Evolutionary conservation across 1,140 invertebrate genomes (phyloP).

Genomic region (Aradophagus sp.): DNA sequence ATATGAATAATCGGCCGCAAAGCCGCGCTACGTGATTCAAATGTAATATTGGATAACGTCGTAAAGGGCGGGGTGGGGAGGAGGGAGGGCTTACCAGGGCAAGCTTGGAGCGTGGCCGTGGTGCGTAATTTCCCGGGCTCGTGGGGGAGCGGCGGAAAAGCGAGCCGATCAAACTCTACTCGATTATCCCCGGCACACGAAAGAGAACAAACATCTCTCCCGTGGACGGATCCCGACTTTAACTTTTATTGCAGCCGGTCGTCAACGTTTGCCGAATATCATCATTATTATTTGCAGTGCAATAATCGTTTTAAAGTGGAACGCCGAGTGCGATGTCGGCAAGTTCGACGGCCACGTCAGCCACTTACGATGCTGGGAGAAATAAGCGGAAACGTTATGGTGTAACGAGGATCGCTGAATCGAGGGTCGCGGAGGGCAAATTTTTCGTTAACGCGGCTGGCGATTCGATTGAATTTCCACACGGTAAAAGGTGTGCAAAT

Average conservation of each 20-base stretch:
- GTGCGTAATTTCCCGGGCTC: slow-evolving; percentile 39
- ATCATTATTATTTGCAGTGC: slow-evolving; percentile 7
- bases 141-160: slow-evolving; percentile 20
- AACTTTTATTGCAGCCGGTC: slow-evolving; percentile 17
- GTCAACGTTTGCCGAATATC: slow-evolving; percentile 2
- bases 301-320: too few relatives aligned
- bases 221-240: background rate
- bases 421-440: too few relatives aligned
- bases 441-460: too few relatives aligned
- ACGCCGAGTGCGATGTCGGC: too few relatives aligned
- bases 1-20: slow-evolving; percentile 57
- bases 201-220: slow-evolving; percentile 17
- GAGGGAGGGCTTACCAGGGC: slow-evolving; percentile 17
- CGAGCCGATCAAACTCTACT: slow-evolving; percentile 22
- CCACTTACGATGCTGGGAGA: too few relatives aligned
- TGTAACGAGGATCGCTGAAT: too few relatives aligned
- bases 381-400: too few relatives aligned
- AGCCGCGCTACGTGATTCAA: slow-evolving; percentile 55
- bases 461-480: too few relatives aligned
- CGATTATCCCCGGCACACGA: slow-evolving; percentile 34
- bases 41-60: slow-evolving; percentile 55
- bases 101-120: slow-evolving; percentile 23
- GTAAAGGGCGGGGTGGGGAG: slow-evolving; percentile 42
- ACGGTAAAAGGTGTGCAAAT: too few relatives aligned
- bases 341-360: too few relatives aligned